Percentiles rank a stretch among this genome's conserved stretches.
These are phyloP conservation scores for Callopanchax toddi DNA, from an alignment of 2,113 vertebrate genomes.

Conservation along the genomic window DNA sequence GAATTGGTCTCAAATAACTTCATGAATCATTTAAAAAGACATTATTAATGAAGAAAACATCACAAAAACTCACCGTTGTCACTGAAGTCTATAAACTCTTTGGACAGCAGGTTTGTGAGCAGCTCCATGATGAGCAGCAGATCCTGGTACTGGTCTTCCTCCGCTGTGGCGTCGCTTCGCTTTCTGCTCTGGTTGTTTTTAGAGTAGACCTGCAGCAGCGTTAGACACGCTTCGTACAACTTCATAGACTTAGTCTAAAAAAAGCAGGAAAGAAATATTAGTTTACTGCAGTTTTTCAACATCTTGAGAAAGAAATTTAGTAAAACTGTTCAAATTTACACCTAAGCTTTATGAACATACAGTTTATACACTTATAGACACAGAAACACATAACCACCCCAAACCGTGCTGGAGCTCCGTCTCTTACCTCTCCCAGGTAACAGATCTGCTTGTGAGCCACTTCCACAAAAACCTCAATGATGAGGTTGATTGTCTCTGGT, in stretches of 20 bases:
- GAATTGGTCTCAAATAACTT: not conserved
- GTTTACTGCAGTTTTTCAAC: not conserved
- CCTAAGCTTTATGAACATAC: too few species aligned
- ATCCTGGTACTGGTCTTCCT: conserved; percentile 99
- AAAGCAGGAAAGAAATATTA: conserved; percentile 10
- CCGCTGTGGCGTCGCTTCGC: conserved; percentile 89
- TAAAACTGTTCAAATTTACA: too few species aligned
- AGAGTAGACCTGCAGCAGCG: conserved; percentile 96
- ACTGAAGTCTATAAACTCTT: conserved; percentile 99
- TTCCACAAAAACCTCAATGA: conserved; percentile 99
- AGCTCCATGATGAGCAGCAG: conserved; percentile 99
- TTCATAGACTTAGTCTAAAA: conserved; percentile 96
- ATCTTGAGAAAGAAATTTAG: too few species aligned
- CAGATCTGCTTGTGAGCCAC: conserved; percentile 99
- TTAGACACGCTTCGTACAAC: conserved; percentile 96
- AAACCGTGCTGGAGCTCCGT: too few species aligned
- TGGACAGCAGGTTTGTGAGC: conserved; percentile 96
- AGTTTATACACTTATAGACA: too few species aligned
- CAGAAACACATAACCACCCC: too few species aligned
- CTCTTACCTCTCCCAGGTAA: conserved; percentile 95
- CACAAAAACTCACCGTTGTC: conserved; percentile 89
- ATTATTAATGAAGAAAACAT: not conserved
- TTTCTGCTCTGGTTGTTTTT: conserved; percentile 95
- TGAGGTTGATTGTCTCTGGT: conserved; percentile 97
- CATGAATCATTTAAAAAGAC: not conserved